These are phyloP conservation scores for Trachymyrmex septentrionalis DNA, from an alignment of 1,140 invertebrate species.

Conservation along the genomic window DNA sequence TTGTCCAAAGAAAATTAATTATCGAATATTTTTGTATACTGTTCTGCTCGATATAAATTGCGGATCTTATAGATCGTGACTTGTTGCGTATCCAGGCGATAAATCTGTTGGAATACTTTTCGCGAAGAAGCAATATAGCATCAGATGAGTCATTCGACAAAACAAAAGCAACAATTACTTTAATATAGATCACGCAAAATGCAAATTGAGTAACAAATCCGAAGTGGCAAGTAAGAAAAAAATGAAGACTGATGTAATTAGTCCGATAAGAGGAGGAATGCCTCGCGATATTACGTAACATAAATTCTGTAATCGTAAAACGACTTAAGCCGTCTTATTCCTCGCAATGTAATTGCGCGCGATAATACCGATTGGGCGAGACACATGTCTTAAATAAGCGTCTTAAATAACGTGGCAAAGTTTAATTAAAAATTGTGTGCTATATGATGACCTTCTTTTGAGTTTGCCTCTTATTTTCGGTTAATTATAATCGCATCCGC, in stretches of 20 bases:
- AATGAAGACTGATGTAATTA: conserved; percentile 68
- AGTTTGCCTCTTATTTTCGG: conserved; percentile 40
- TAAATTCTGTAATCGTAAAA: conserved; percentile 68
- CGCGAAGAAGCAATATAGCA: conserved; percentile 1
- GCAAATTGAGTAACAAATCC: conserved; percentile 46
- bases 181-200: conserved; percentile 40
- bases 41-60: conserved; percentile 25
- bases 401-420: conserved; percentile 37
- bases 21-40: conserved; percentile 8
- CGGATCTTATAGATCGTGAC: not conserved
- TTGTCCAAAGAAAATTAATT: not conserved
- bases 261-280: conserved; percentile 69
- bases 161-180: conserved; percentile 56
- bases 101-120: not conserved
- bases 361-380: conserved; percentile 65
- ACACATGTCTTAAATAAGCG: conserved; percentile 57
- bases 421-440: conserved; percentile 48
- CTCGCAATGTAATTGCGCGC: conserved; percentile 41
- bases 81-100: not conserved
- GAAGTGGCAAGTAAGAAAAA: conserved; percentile 61
- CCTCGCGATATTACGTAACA: conserved; percentile 70
- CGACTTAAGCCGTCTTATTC: conserved; percentile 50
- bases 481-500: conserved; percentile 28
- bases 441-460: conserved; percentile 27
- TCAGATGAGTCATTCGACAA: conserved; percentile 62